These are phyloP conservation scores for Cephalopterus ornatus DNA, from an alignment of 2,113 vertebrate species.

Conservation along the genomic window DNA sequence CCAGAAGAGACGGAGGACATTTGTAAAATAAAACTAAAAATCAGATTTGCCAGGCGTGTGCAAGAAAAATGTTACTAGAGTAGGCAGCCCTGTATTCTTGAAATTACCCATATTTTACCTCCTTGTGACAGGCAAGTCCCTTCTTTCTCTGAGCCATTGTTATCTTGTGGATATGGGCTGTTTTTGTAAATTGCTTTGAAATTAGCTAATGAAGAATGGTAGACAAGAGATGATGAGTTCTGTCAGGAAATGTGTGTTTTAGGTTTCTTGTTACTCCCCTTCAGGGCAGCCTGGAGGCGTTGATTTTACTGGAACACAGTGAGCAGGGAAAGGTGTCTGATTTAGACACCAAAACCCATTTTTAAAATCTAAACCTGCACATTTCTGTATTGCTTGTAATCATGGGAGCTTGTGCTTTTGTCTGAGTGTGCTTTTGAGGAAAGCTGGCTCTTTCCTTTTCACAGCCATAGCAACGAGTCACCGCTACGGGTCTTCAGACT, in stretches of 20 bases:
- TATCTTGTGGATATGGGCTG: background rate
- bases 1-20: background rate
- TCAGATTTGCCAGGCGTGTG: background rate
- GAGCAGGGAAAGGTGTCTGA: background rate
- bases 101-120: background rate
- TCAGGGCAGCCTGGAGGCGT: background rate
- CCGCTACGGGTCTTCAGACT: background rate
- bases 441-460: background rate
- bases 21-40: background rate
- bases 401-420: background rate
- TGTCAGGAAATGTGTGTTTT: background rate
- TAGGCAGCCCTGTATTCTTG: background rate
- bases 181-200: background rate
- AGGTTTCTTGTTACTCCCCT: background rate
- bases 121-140: background rate
- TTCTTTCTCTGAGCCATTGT: background rate
- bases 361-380: background rate
- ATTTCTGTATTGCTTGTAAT: background rate
- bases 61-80: background rate
- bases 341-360: background rate
- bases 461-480: background rate
- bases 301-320: background rate
- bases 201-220: background rate
- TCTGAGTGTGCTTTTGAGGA: background rate
- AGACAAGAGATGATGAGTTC: background rate